Percentiles rank a stretch among this genome's conserved stretches.
Evolutionary conservation across 2,797 vertebrate species (phyloP).

Genomic region (Eleutherodactylus coqui): DNA sequence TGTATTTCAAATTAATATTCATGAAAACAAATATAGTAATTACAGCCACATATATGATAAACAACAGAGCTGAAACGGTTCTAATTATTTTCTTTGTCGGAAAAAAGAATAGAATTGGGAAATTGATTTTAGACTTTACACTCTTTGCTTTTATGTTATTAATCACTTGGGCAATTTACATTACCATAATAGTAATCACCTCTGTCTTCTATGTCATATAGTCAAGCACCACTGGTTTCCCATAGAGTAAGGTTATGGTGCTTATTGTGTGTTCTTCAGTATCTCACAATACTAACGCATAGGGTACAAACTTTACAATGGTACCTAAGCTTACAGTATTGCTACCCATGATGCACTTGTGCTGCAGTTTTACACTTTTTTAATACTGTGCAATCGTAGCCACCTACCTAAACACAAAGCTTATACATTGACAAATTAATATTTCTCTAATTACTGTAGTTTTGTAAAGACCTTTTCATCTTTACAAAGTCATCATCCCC

Average conservation of each 20-base stretch:
- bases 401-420: no score
- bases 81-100: background rate
- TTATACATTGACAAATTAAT: no score
- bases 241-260: background rate
- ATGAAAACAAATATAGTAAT: slow-evolving; percentile 43
- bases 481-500: no score
- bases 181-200: background rate
- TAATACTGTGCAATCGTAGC: no score
- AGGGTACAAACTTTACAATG: background rate
- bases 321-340: no score
- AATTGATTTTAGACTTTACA: slow-evolving; percentile 3
- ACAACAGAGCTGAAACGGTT: background rate
- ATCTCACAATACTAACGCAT: no score
- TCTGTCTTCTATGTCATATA: background rate
- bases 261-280: background rate
- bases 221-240: background rate
- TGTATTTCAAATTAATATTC: slow-evolving; percentile 12
- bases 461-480: no score
- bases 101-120: background rate
- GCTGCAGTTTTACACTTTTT: no score
- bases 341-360: no score
- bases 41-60: slow-evolving; percentile 1
- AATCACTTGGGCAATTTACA: background rate
- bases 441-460: no score
- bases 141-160: background rate